A percentile compares a stretch with the other conserved stretches of the same genome.
These are phyloP conservation scores for Masticophis lateralis DNA, from an alignment of 2,797 vertebrate species.

Conservation along the genomic window DNA sequence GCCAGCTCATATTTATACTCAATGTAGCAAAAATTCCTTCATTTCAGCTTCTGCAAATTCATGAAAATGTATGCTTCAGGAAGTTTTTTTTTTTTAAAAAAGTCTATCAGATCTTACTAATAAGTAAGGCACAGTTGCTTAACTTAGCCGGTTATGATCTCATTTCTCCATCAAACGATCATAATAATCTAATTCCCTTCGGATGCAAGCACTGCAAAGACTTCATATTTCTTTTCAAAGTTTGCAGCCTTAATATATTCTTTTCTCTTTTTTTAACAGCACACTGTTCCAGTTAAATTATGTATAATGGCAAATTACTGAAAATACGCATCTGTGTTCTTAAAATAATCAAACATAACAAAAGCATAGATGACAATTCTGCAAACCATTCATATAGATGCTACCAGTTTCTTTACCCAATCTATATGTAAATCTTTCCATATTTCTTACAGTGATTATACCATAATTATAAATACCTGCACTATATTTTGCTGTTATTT, in stretches of 20 bases:
- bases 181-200: slow-evolving; percentile 51
- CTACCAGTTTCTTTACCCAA: slow-evolving; percentile 30
- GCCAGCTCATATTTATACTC: slow-evolving; percentile 52
- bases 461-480: slow-evolving; percentile 24
- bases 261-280: slow-evolving; percentile 19
- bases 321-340: slow-evolving; percentile 6
- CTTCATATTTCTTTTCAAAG: slow-evolving; percentile 34
- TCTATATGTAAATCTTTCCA: slow-evolving; percentile 34
- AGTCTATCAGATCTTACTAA: slow-evolving; percentile 44
- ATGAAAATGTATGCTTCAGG: slow-evolving; percentile 55
- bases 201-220: slow-evolving; percentile 26
- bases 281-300: slow-evolving; percentile 33
- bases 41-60: slow-evolving; percentile 64
- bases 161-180: slow-evolving; percentile 51
- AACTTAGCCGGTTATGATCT: slow-evolving; percentile 48
- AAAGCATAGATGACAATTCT: not conserved
- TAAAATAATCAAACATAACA: slow-evolving; percentile 38
- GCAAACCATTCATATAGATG: not conserved
- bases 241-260: slow-evolving; percentile 32
- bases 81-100: slow-evolving; percentile 39
- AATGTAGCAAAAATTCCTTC: slow-evolving; percentile 58
- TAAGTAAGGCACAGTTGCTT: slow-evolving; percentile 54
- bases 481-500: slow-evolving; percentile 31
- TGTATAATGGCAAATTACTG: slow-evolving; percentile 26
- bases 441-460: slow-evolving; percentile 5